Base-by-base conservation (phyloP, 2,797 vertebrate species). In the Meriones psammophilus region DNA sequence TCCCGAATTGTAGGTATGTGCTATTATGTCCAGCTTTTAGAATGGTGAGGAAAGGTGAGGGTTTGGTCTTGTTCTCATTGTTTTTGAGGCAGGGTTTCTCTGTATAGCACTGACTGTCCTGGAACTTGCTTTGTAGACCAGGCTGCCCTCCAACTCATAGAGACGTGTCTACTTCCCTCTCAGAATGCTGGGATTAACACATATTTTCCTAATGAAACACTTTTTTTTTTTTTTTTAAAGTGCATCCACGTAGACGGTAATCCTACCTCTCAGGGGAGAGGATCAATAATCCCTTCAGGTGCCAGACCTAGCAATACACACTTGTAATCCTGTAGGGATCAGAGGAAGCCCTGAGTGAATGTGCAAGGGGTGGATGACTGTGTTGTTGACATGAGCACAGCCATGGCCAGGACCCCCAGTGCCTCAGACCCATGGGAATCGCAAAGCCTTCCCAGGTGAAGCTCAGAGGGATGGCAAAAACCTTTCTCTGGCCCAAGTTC, bases 171-270 rank as follows among this genome's bases (percentile, higher is more conserved):
- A 10, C 12, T 12, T 76, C 73, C 42, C 39, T 22, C 73, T 26
- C 10, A 39, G 42, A 39, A 10, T 42, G 22, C 73, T 74, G 13
- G 39, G 73, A 74, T 42, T 74, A 42, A 74, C 56, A 90, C 54
- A 20, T 92, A 24, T 92, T 94, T 94, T 93, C 22, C 50, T 84
- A 85, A 76, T 95, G 88, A 89, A 94, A 89, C 26, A 24, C n/a
- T 36, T 58, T 58, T 58, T 58, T 58, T 58, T 8, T 66, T 58
- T 58, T 58, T 58, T 58, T 58, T 8, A 58, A 89, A 56, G 73
- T 79, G 46, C 46, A 50, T 68, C 24, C 8, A 50, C 4, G 7
- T 68, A 68, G 77, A 50, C 30, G 14, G 17, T 69, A 18, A 78
- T 50, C 79, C 76, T 54, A 56, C 39, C 26, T 28, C 54, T 83